Evolutionary conservation across 2,888 invertebrate species (phyloP).

Genomic region (Julus scanicus): DNA sequence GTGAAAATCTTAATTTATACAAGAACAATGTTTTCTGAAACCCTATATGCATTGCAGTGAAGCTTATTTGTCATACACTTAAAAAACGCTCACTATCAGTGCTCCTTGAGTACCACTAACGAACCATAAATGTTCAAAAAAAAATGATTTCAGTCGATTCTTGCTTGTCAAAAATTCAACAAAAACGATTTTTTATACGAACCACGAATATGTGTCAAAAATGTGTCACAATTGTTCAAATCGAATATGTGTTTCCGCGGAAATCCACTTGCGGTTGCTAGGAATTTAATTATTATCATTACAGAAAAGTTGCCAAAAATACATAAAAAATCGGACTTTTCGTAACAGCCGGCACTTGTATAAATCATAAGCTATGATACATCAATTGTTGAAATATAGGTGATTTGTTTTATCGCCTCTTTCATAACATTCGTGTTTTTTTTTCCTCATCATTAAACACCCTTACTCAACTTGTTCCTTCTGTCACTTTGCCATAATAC

Average conservation of each 20-base stretch:
- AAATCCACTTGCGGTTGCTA: not conserved
- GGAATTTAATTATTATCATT: constrained; percentile 14
- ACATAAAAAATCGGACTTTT: not conserved
- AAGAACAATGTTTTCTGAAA: too few relatives aligned
- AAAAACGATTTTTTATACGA: not conserved
- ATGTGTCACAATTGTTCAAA: not conserved
- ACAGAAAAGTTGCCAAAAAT: constrained; percentile 19
- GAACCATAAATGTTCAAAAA: too few relatives aligned
- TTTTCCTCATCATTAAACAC: not conserved
- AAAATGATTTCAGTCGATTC: too few relatives aligned
- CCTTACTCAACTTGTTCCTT: not conserved
- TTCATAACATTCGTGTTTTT: not conserved
- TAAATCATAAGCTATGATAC: not conserved
- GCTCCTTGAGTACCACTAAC: too few relatives aligned
- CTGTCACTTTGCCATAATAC: constrained; percentile 22
- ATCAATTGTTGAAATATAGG: constrained; percentile 33
- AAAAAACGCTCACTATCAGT: too few relatives aligned
- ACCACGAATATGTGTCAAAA: not conserved
- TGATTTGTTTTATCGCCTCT: not conserved
- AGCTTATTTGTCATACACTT: too few relatives aligned
- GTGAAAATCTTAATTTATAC: too few relatives aligned
- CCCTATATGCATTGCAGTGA: too few relatives aligned
- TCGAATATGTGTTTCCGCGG: not conserved
- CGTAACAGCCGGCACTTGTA: not conserved
- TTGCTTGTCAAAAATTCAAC: not conserved